These are phyloP conservation scores for Cossypha polioptera DNA, from an alignment of 2,797 vertebrate species.

Conservation along the genomic window DNA sequence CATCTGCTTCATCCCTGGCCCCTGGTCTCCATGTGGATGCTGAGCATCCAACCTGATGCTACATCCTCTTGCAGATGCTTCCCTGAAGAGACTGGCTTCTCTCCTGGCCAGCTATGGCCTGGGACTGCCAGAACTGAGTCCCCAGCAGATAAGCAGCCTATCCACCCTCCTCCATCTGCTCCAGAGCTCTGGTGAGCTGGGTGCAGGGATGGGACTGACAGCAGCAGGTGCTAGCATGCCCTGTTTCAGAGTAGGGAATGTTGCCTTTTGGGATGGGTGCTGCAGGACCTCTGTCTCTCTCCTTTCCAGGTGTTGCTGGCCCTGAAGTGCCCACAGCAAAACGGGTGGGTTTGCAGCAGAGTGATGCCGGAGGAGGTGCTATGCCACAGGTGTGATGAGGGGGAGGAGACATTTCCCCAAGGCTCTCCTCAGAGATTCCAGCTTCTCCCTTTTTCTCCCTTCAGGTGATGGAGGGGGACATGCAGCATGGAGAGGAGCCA, in stretches of 20 bases:
- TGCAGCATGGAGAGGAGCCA: slow-evolving; percentile 51
- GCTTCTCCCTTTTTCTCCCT: neutral
- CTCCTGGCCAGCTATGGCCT: slow-evolving; percentile 82
- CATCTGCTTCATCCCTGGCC: neutral
- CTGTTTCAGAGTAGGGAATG: neutral
- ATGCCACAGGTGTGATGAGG: neutral
- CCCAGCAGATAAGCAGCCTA: slow-evolving; percentile 87
- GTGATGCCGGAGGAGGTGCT: neutral
- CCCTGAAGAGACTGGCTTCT: slow-evolving; percentile 81
- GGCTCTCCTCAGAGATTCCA: neutral
- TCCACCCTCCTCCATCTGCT: slow-evolving; percentile 83
- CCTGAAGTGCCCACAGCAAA: neutral
- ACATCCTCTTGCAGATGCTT: slow-evolving; percentile 72
- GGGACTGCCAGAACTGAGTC: slow-evolving; percentile 84
- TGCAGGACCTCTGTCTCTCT: neutral
- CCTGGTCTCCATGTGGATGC: rapidly evolving
- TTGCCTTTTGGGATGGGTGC: neutral
- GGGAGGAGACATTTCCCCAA: neutral
- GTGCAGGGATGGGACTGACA: neutral
- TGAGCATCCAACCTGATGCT: neutral
- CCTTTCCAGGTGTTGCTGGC: slow-evolving; percentile 22
- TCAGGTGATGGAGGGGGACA: slow-evolving; percentile 71
- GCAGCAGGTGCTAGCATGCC: rapidly evolving
- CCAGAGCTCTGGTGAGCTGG: slow-evolving; percentile 78
- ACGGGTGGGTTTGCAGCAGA: slow-evolving; percentile 24